Evolutionary conservation across 2,888 invertebrate species (phyloP).

Genomic region (Rotaria socialis): DNA sequence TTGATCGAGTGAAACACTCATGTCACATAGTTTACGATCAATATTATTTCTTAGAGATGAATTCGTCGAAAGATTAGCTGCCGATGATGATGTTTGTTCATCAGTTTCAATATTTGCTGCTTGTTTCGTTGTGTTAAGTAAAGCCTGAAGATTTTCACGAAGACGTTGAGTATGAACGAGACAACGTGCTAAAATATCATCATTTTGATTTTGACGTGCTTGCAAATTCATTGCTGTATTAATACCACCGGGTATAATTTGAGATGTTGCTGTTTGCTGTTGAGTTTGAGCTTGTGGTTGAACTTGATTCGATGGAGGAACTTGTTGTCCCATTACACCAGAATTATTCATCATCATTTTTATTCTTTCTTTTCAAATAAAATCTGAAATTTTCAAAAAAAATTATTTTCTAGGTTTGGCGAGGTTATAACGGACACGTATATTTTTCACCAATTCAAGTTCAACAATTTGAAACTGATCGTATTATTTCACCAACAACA

Average conservation of each 20-base stretch:
- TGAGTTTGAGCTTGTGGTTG: not conserved
- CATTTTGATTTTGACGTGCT: constrained; percentile 17
- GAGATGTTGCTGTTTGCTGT: not conserved
- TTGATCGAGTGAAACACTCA: constrained; percentile 2
- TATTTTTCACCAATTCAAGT: constrained; percentile 55
- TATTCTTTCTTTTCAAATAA: not conserved
- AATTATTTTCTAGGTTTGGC: constrained; percentile 54
- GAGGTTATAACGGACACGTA: constrained; percentile 57
- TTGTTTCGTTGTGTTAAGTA: constrained; percentile 18
- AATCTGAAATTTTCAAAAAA: not conserved
- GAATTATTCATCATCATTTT: constrained; percentile 12
- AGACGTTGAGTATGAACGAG: not conserved
- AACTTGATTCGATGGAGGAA: not conserved
- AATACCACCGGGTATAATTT: not conserved
- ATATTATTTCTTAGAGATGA: constrained; percentile 13
- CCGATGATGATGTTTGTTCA: not conserved
- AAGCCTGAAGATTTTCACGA: constrained; percentile 23
- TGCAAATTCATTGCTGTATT: not conserved
- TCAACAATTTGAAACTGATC: not conserved
- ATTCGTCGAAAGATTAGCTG: not conserved
- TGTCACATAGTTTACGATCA: not conserved
- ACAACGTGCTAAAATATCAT: constrained; percentile 28
- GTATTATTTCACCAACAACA: not conserved
- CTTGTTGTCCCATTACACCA: not conserved
- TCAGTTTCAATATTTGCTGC: not conserved